These are phyloP conservation scores for Cyprinus carpio DNA, from an alignment of 2,113 vertebrate species.

Conservation along the genomic window DNA sequence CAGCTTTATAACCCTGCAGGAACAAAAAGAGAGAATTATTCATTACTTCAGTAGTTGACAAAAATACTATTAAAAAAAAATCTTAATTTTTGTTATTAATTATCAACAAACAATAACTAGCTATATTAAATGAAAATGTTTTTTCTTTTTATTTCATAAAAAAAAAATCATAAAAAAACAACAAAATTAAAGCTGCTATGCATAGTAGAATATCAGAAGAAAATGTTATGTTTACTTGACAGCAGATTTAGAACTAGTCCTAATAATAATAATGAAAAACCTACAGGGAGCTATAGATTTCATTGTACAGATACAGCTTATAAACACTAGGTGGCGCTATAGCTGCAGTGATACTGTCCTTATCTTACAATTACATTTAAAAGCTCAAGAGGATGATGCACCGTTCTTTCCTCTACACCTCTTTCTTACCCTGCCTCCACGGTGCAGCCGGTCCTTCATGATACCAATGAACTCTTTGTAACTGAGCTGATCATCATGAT, in stretches of 20 bases:
- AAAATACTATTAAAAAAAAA: not conserved
- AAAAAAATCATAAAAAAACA: not conserved
- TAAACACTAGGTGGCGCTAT: slow-evolving; percentile 65
- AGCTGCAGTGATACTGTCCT: not conserved
- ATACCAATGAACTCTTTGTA: slow-evolving; percentile 99
- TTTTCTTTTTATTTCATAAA: too few species aligned
- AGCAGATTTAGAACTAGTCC: not conserved
- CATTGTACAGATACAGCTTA: not conserved
- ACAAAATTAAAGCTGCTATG: not conserved
- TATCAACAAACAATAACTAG: not conserved
- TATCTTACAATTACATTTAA: not conserved
- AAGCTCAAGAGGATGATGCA: not conserved
- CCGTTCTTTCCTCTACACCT: not conserved
- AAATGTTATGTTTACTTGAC: not conserved
- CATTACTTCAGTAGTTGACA: not conserved
- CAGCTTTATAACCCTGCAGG: slow-evolving; percentile 88
- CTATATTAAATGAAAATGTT: not conserved
- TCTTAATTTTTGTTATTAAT: not conserved
- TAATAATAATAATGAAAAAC: too few species aligned
- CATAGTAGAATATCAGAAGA: not conserved
- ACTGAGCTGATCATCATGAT: slow-evolving; percentile 95
- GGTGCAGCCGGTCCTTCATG: slow-evolving; percentile 97
- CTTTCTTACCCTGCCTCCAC: slow-evolving; percentile 87
- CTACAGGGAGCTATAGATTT: not conserved
- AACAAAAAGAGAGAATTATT: not conserved